Evolutionary conservation across 2,888 invertebrate genomes (phyloP), one percentile per base, ranked within the genome.

Genomic region (Ptilodon capucinus): DNA sequence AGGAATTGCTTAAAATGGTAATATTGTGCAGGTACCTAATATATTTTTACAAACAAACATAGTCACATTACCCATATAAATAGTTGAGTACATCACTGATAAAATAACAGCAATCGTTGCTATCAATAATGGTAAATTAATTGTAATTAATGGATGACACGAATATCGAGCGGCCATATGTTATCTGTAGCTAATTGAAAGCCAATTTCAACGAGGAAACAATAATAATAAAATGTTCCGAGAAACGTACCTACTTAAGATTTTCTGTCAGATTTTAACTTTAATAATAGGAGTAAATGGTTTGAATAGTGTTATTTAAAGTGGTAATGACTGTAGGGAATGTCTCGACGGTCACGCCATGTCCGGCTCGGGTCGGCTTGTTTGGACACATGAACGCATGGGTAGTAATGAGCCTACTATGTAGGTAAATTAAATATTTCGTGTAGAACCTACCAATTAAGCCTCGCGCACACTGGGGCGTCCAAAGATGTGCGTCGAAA

Each of bases 281-380:
- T n/a, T 52, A 64, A 66, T 60, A 48, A 54, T 60, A 60, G 55
- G 60, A 60, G 48, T 65, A 43, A 50, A 58, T 57, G 45, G 49
- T 49, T 58, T 58, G 49, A 59, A 62, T 60, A 51, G 51, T 61
- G 60, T 60, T 64, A 68, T 61, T 65, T 61, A 60, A 60, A 60
- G 66, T 57, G 53, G 55, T 54, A 64, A 59, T 59, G 57, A 55
- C 44, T 57, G 57, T 48, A 53, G 60, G 57, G 60, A 60, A 57
- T 57, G 56, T 56, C 51, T 44, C 25, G 57, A 41, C 40, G 25
- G 73, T 72, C 75, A 75, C 72, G 75, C 75, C 55, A 74, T 38
- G 51, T 60, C 58, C 68, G 61, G 58, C 34, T 49, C 43, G n/a
- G n/a, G n/a, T 32, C 46, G 51, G 50, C 57, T 54, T 51, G 65